Conservation (phyloP, 2,888 invertebrate species). For the Balanococcus diminutus region DNA sequence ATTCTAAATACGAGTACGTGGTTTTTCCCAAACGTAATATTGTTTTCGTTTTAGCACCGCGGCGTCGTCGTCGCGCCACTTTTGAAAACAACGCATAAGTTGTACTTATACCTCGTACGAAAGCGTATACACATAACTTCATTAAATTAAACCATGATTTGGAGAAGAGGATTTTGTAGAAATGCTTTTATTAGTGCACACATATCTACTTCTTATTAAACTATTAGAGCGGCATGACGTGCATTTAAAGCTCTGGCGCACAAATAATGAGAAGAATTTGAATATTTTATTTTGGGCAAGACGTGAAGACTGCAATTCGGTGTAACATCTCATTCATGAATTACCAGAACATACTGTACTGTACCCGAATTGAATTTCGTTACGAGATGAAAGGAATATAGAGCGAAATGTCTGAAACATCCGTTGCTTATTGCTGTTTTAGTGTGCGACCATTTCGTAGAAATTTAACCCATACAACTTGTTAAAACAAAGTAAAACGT, state of each 20-base stretch:
- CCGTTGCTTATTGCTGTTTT: constrained; percentile 9
- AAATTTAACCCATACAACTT: constrained; percentile 29
- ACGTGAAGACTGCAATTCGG: neutral
- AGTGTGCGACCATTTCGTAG: constrained; percentile 17
- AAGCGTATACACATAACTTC: neutral
- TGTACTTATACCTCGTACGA: neutral
- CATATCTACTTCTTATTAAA: neutral
- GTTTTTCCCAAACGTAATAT: too few species aligned
- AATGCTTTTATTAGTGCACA: neutral
- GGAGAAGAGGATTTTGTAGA: neutral
- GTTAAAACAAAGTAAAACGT: constrained; percentile 27
- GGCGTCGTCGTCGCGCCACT: too few species aligned
- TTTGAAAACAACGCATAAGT: neutral
- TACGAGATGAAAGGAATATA: neutral
- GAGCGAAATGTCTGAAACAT: constrained; percentile 28
- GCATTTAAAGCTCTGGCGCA: neutral
- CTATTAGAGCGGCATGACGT: neutral
- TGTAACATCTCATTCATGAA: constrained; percentile 32
- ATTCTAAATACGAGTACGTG: too few species aligned
- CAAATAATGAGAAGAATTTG: constrained; percentile 35
- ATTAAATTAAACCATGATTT: neutral
- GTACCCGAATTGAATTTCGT: constrained; percentile 7
- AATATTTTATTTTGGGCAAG: neutral
- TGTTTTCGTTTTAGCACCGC: too few species aligned
- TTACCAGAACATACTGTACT: neutral